These are phyloP conservation scores for Stenurella melanura DNA, from an alignment of 2,888 invertebrate genomes.

Conservation along the genomic window DNA sequence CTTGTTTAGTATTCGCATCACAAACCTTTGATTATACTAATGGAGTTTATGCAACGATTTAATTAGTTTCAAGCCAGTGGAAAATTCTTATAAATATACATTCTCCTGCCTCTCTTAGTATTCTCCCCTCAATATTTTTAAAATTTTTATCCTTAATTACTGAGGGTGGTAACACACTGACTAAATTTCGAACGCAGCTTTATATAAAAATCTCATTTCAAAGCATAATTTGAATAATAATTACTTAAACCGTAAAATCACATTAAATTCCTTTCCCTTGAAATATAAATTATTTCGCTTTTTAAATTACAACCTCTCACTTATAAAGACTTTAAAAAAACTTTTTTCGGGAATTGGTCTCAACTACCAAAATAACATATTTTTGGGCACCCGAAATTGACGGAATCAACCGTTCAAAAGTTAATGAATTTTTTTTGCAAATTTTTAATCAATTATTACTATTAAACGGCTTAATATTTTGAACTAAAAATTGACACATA, in stretches of 20 bases:
- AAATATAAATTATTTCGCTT: background rate
- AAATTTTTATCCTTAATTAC: background rate
- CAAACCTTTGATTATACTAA: background rate
- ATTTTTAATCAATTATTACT: too few relatives aligned
- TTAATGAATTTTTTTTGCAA: too few relatives aligned
- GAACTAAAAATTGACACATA: too few relatives aligned
- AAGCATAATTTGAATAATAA: constrained; percentile 7
- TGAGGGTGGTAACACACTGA: background rate
- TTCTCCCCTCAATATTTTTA: background rate
- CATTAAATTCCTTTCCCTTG: background rate
- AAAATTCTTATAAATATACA: constrained; percentile 6
- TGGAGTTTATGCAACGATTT: background rate
- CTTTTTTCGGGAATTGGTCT: too few relatives aligned
- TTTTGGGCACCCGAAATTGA: too few relatives aligned
- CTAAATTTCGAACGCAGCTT: constrained; percentile 1
- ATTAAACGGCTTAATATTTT: too few relatives aligned
- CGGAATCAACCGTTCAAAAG: too few relatives aligned
- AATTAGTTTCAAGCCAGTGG: constrained; percentile 7
- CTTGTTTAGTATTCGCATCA: background rate
- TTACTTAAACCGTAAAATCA: background rate
- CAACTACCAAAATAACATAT: too few relatives aligned
- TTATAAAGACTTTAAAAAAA: too few relatives aligned
- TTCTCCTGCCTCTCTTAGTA: background rate
- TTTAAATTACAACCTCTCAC: background rate
- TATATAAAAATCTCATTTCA: constrained; percentile 7